phyloP scores from a whole-genome alignment of 1,140 invertebrate species.

The Mya arenaria region DNA sequence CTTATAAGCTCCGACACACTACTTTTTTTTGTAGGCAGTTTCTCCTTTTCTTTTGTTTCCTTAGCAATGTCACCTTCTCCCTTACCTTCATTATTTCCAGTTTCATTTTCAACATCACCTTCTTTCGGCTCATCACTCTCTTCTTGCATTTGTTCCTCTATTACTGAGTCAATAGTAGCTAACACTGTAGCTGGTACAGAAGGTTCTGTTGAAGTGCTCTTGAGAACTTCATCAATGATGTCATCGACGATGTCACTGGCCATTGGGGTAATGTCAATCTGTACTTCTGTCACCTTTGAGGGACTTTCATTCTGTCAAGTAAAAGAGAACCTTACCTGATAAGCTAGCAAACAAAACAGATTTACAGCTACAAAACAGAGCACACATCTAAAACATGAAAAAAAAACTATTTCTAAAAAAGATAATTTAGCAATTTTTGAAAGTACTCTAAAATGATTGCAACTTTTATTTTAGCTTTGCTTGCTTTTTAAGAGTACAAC shows the following conservation, averaged over 20 bases:
- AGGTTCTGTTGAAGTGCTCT: slow-evolving; percentile 68
- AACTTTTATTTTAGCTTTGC: no score
- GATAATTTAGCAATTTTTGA: no score
- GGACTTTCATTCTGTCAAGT: slow-evolving; percentile 64
- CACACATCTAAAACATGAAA: no score
- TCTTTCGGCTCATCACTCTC: slow-evolving; percentile 53
- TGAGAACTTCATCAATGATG: slow-evolving; percentile 76
- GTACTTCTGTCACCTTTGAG: slow-evolving; percentile 53
- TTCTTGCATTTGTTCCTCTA: slow-evolving; percentile 58
- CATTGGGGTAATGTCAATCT: slow-evolving; percentile 50
- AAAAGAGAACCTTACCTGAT: background rate
- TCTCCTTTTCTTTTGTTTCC: slow-evolving; percentile 6
- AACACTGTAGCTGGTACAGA: slow-evolving; percentile 78
- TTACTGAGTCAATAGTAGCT: slow-evolving; percentile 71
- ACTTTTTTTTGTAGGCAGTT: slow-evolving; percentile 4
- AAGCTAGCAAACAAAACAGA: background rate
- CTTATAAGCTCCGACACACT: slow-evolving; percentile 50
- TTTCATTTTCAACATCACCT: background rate
- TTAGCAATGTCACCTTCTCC: slow-evolving; percentile 37
- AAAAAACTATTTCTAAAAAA: no score
- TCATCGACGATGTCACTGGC: slow-evolving; percentile 69
- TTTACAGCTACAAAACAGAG: background rate
- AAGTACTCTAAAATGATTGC: no score
- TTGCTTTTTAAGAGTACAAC: no score
- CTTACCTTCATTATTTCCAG: slow-evolving; percentile 32